phyloP scores from a whole-genome alignment of 2,797 vertebrate genomes.

The Gadopsis marmoratus region DNA sequence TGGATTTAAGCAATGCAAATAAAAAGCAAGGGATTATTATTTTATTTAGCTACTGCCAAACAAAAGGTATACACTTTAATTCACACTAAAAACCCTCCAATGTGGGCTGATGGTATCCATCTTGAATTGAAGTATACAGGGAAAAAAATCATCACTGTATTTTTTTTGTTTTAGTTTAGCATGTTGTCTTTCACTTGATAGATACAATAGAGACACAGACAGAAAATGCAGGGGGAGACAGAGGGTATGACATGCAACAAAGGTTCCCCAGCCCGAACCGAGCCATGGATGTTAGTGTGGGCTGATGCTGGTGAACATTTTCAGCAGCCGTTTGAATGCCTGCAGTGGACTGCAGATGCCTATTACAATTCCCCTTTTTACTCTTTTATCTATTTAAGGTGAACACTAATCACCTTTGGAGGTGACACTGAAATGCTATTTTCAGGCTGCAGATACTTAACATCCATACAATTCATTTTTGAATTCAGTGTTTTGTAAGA shows the following conservation, averaged over 20 bases:
- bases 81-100: background rate
- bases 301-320: slow-evolving; percentile 17
- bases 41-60: background rate
- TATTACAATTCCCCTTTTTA: background rate
- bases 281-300: background rate
- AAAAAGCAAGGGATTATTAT: background rate
- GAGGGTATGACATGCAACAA: background rate
- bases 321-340: background rate
- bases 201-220: background rate
- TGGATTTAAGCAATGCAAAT: background rate
- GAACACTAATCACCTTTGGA: too few relatives aligned
- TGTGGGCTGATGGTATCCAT: background rate
- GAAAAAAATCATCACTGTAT: background rate
- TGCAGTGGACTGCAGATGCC: background rate
- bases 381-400: slow-evolving; percentile 2
- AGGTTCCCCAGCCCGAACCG: background rate
- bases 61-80: background rate
- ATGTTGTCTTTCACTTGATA: background rate
- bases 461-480: background rate
- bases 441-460: slow-evolving; percentile 4
- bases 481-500: background rate
- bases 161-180: background rate
- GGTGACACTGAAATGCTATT: slow-evolving; percentile 3
- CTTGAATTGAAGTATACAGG: background rate
- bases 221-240: background rate